Percentiles rank a stretch among this genome's conserved stretches.
Evolutionary conservation across 2,888 invertebrate genomes (phyloP).

Genomic region (Cabera pusaria): DNA sequence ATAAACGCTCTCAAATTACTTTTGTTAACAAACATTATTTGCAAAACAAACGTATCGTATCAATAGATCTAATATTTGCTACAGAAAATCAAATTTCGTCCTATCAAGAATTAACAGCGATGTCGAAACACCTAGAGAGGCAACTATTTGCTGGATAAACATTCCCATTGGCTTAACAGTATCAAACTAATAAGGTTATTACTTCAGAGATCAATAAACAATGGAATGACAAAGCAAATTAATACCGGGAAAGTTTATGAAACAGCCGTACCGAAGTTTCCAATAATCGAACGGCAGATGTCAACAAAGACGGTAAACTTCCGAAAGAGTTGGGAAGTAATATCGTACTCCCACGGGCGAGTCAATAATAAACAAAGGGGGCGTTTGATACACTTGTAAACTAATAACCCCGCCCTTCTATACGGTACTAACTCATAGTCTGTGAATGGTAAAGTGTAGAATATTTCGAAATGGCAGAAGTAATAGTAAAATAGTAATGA

Average conservation of each 20-base stretch:
- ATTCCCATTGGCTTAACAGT: no score
- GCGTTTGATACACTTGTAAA: slow-evolving; percentile 82
- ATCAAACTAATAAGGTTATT: slow-evolving; percentile 17
- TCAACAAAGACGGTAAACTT: slow-evolving; percentile 79
- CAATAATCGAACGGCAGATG: slow-evolving; percentile 77
- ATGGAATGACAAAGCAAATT: slow-evolving; percentile 50
- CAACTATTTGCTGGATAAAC: no score
- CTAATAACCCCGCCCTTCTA: slow-evolving; percentile 72
- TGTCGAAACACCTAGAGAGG: no score
- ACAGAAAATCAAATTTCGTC: no score
- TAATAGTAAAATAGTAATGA: no score
- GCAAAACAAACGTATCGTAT: no score
- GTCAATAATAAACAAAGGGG: slow-evolving; percentile 81
- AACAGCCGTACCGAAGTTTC: slow-evolving; percentile 58
- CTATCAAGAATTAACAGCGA: no score
- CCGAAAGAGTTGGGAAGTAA: slow-evolving; percentile 81
- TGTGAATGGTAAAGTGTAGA: slow-evolving; percentile 18
- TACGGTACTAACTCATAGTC: slow-evolving; percentile 49
- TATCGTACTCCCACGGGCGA: slow-evolving; percentile 55
- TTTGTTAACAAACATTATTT: no score
- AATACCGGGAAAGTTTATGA: slow-evolving; percentile 54
- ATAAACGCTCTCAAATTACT: no score
- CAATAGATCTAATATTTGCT: no score
- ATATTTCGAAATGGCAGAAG: no score
- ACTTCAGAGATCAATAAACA: slow-evolving; percentile 33